Conservation (phyloP, 1,140 invertebrate species). For the Lordiphosa mommai region DNA sequence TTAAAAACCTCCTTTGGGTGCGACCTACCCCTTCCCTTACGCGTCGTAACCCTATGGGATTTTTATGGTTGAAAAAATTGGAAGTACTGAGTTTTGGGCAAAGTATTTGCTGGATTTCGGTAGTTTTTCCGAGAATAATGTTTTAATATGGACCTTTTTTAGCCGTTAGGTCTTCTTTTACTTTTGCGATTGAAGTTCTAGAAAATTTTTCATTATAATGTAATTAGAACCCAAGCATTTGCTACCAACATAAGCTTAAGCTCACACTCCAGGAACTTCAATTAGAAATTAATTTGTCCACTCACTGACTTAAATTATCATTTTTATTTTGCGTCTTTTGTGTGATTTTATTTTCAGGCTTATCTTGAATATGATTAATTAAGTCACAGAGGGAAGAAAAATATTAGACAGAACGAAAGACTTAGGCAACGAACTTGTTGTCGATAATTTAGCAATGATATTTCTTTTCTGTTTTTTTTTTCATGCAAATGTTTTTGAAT, state of each 20-base stretch:
- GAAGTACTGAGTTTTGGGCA: too few relatives aligned
- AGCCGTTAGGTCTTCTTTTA: too few relatives aligned
- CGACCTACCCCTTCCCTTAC: too few relatives aligned
- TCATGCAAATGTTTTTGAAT: constrained; percentile 24
- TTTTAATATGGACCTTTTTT: too few relatives aligned
- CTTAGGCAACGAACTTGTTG: constrained; percentile 47
- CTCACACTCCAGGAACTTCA: constrained; percentile 20
- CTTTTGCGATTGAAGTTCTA: too few relatives aligned
- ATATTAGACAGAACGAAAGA: constrained; percentile 28
- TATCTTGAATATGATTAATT: constrained; percentile 48
- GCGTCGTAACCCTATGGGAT: too few relatives aligned
- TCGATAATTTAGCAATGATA: constrained; percentile 47
- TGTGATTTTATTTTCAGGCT: constrained; percentile 36
- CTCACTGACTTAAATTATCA: constrained; percentile 41
- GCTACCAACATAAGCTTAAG: constrained; percentile 14
- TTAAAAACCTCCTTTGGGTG: too few relatives aligned
- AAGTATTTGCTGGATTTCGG: too few relatives aligned
- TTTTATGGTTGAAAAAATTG: too few relatives aligned
- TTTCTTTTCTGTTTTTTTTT: constrained; percentile 1
- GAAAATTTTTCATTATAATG: too few relatives aligned
- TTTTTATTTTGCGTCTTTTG: background rate
- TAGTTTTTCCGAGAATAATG: too few relatives aligned
- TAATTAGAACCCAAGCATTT: too few relatives aligned
- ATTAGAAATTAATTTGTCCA: constrained; percentile 28
- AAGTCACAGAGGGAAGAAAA: constrained; percentile 20